Evolutionary conservation across 2,797 vertebrate species (phyloP).

Genomic region (Eospalax fontanierii): DNA sequence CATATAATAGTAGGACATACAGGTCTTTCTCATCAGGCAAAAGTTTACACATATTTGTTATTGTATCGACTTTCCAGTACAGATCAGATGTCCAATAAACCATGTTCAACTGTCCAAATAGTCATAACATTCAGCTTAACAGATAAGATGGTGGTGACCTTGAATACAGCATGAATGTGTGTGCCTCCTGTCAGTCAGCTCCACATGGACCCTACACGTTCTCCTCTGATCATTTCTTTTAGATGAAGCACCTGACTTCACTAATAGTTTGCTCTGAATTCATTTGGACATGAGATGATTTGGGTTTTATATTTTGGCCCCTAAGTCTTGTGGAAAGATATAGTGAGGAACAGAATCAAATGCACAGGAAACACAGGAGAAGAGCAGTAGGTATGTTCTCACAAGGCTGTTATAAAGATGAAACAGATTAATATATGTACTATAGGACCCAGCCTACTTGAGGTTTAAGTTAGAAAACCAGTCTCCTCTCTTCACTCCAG

Average conservation of each 20-base stretch:
- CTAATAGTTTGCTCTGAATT: background rate
- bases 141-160: background rate
- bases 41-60: background rate
- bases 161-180: background rate
- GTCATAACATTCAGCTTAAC: background rate
- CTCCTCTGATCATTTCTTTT: background rate
- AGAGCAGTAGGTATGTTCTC: background rate
- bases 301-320: background rate
- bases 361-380: background rate
- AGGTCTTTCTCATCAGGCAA: background rate
- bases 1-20: background rate
- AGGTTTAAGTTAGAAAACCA: background rate
- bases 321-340: background rate
- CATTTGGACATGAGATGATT: background rate
- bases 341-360: background rate
- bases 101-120: background rate
- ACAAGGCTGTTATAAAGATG: background rate
- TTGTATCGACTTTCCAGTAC: background rate
- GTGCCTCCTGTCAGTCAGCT: background rate
- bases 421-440: background rate
- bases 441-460: background rate
- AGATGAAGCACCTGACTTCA: no score
- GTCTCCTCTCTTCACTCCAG: background rate
- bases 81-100: background rate
- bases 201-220: no score